Percentiles rank a stretch among this genome's conserved stretches.
Evolutionary conservation across 2,113 vertebrate genomes (phyloP).

Genomic region (Gymnorhina tibicen): DNA sequence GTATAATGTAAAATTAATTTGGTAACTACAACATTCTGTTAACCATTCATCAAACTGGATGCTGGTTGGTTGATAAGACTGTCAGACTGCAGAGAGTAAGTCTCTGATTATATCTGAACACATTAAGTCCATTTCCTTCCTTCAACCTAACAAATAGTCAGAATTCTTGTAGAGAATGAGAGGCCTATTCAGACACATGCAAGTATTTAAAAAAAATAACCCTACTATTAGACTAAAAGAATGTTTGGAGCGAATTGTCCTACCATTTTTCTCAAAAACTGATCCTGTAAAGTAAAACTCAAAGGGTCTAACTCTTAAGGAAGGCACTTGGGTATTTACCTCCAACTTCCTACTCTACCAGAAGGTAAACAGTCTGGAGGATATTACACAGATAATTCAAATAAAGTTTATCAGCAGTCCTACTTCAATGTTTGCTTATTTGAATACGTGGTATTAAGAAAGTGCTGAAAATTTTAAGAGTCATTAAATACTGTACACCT

Average conservation of each 20-base stretch:
- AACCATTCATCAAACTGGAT: not conserved
- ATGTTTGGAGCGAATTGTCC: not conserved
- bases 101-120: not conserved
- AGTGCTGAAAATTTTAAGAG: not conserved
- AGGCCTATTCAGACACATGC: not conserved
- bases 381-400: not conserved
- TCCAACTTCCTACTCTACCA: not conserved
- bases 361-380: not conserved
- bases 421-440: not conserved
- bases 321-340: not conserved
- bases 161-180: not conserved
- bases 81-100: not conserved
- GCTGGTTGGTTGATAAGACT: not conserved
- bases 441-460: not conserved
- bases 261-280: not conserved
- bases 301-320: not conserved
- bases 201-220: not conserved
- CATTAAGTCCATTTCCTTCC: not conserved
- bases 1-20: not conserved
- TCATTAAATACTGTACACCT: not conserved
- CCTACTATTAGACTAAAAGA: not conserved
- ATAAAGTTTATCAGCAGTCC: not conserved
- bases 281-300: not conserved
- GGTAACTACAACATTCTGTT: not conserved
- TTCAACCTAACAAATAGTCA: not conserved